A percentile compares a stretch with the other conserved stretches of the same genome.
Conservation (phyloP, 2,888 invertebrate species). For the Osmoderma eremita region DNA sequence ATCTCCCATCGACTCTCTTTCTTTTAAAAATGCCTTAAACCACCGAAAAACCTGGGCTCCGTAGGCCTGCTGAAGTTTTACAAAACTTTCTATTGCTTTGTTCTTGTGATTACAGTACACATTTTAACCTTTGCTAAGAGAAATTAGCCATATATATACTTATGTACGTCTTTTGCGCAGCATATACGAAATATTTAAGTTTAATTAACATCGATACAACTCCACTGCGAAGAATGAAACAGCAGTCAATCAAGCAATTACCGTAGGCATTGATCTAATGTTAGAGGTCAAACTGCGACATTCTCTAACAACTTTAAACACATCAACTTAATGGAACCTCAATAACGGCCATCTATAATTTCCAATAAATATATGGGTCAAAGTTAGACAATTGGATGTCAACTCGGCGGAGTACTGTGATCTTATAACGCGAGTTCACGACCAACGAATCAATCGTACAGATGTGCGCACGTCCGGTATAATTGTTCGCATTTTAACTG, state of each 20-base stretch:
- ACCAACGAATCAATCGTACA: slow-evolving; percentile 19
- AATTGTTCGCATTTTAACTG: not conserved
- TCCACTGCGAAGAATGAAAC: not conserved
- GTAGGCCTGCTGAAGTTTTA: no score
- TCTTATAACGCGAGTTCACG: slow-evolving; percentile 18
- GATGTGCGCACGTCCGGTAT: not conserved
- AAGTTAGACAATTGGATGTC: slow-evolving; percentile 27
- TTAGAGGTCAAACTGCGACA: slow-evolving; percentile 27
- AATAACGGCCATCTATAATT: slow-evolving; percentile 30
- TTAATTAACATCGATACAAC: no score
- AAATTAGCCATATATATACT: no score
- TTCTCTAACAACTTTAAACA: slow-evolving; percentile 29
- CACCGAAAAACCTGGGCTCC: no score
- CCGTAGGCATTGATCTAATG: slow-evolving; percentile 11
- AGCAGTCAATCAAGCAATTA: not conserved
- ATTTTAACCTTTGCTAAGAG: no score
- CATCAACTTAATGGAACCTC: slow-evolving; percentile 24
- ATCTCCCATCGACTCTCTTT: no score
- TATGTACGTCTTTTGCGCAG: no score
- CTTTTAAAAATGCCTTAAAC: no score
- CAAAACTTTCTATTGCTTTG: no score
- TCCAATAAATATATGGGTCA: slow-evolving; percentile 34
- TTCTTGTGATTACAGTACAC: no score
- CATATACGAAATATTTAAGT: no score
- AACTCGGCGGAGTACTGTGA: not conserved